Evolutionary conservation across 2,797 vertebrate genomes (phyloP).

Genomic region (Xenentodon cancila): DNA sequence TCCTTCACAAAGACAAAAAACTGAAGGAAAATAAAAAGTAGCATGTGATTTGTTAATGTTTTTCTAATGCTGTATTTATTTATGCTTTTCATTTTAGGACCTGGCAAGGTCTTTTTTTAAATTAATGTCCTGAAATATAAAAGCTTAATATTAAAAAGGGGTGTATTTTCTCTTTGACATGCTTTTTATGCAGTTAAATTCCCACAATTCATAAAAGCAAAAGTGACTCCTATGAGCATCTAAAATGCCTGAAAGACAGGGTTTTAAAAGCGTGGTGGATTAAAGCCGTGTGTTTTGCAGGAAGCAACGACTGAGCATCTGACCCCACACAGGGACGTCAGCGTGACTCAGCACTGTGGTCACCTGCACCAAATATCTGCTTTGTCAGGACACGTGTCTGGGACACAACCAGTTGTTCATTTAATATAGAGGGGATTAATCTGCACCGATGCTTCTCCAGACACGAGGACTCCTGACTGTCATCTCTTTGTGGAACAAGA

Average conservation of each 20-base stretch:
- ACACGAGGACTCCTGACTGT: constrained; percentile 3
- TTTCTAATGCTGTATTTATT: too few species aligned
- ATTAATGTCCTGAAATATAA: too few species aligned
- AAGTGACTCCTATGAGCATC: background rate
- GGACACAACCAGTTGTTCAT: constrained; percentile 46
- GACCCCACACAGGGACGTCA: constrained; percentile 8
- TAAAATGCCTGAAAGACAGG: background rate
- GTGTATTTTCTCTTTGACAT: too few species aligned
- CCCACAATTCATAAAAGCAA: too few species aligned
- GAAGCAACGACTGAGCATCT: too few species aligned
- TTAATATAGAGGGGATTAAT: constrained; percentile 54
- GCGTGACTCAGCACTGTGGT: constrained; percentile 51
- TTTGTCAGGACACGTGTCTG: constrained; percentile 36
- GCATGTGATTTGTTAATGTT: too few species aligned
- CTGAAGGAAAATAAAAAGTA: too few species aligned
- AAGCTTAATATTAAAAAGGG: too few species aligned
- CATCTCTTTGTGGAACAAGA: constrained; percentile 25
- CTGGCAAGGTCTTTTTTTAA: too few species aligned
- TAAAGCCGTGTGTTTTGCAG: background rate
- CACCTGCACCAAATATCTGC: constrained; percentile 39
- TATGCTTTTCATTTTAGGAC: too few species aligned
- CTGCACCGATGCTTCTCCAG: constrained; percentile 38
- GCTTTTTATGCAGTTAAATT: too few species aligned
- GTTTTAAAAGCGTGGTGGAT: background rate
- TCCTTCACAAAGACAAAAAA: too few species aligned